phyloP scores from a whole-genome alignment of 1,140 invertebrate genomes.

The Panagrolaimus sp. region DNA sequence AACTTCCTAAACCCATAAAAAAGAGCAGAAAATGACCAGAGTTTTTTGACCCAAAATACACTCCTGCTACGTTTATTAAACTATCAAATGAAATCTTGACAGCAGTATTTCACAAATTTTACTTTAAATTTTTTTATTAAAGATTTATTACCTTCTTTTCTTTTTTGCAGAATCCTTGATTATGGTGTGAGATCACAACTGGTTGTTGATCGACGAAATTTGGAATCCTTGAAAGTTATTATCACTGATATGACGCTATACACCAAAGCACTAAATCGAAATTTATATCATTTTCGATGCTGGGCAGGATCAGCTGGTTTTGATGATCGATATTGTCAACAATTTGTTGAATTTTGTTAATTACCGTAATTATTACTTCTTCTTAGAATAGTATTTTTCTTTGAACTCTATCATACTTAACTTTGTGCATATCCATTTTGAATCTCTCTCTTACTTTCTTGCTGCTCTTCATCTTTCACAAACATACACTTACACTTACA shows the following conservation, averaged over 20 bases:
- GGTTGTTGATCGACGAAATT: conserved; percentile 37
- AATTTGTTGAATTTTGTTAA: neutral
- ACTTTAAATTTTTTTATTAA: no score
- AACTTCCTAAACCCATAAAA: no score
- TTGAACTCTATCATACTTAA: no score
- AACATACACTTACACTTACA: no score
- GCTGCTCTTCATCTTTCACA: no score
- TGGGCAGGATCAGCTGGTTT: conserved; percentile 53
- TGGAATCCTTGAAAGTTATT: conserved; percentile 35
- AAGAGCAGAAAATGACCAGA: no score
- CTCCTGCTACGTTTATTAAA: no score
- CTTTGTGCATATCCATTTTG: neutral
- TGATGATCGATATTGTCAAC: conserved; percentile 50
- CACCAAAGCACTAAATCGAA: conserved; percentile 26
- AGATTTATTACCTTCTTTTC: neutral
- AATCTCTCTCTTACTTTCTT: neutral
- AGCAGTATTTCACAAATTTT: no score
- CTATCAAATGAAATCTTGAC: no score
- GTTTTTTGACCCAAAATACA: no score
- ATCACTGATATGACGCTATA: conserved; percentile 31
- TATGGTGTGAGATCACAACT: conserved; percentile 49
- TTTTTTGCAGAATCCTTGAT: conserved; percentile 47
- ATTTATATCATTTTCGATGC: conserved; percentile 54
- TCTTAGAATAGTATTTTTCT: neutral
- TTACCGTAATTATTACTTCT: no score